Percentiles rank a stretch among this genome's conserved stretches.
Evolutionary conservation across 2,113 vertebrate genomes (phyloP).

Genomic region (Gobio gobio): DNA sequence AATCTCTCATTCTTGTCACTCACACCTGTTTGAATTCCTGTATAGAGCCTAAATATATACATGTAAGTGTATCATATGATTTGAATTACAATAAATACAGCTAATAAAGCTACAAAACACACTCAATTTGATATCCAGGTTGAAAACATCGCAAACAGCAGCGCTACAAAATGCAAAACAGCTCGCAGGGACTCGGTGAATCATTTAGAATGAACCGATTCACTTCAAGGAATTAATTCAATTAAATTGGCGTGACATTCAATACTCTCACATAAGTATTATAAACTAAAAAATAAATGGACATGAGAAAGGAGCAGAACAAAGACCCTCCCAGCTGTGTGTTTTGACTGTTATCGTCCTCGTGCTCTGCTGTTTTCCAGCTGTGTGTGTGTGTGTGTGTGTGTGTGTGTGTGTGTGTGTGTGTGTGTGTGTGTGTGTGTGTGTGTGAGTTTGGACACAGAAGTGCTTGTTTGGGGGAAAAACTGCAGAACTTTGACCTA

Average conservation of each 20-base stretch:
- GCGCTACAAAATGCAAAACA: not conserved
- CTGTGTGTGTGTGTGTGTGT: slow-evolving; percentile 16
- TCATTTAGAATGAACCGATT: not conserved
- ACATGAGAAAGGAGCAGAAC: not conserved
- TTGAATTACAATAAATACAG: too few species aligned
- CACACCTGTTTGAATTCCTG: too few species aligned
- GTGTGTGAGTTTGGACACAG: slow-evolving; percentile 12
- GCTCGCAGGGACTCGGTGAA: not conserved
- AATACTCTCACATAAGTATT: not conserved
- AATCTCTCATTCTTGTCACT: not conserved
- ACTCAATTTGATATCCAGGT: too few species aligned
- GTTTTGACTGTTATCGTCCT: not conserved
- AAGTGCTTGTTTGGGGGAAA: slow-evolving; percentile 9
- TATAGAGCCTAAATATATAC: too few species aligned
- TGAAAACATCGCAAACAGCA: not conserved
- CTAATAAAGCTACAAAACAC: too few species aligned
- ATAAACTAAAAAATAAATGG: not conserved
- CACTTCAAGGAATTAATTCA: not conserved
- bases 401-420: too few species aligned
- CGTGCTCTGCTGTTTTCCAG: not conserved
- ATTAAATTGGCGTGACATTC: too few species aligned
- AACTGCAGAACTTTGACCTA: slow-evolving; percentile 17
- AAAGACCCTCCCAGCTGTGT: not conserved
- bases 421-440: too few species aligned
- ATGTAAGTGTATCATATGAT: too few species aligned